These are phyloP conservation scores for Metopia argyrocephala DNA, from an alignment of 2,888 invertebrate species.

Conservation along the genomic window DNA sequence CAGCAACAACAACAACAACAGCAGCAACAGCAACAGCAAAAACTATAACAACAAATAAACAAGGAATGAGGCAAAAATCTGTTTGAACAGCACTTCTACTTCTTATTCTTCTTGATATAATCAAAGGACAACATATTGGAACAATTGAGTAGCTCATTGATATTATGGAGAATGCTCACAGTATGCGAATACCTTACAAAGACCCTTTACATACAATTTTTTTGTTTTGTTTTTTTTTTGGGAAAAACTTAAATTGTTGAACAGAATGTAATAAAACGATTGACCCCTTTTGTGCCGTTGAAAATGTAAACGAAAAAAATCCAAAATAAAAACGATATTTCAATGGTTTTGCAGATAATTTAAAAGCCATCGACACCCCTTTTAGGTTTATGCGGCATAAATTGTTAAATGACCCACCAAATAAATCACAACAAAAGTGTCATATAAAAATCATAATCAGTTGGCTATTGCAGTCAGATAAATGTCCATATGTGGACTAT, in stretches of 20 bases:
- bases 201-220: neutral
- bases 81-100: conserved; percentile 45
- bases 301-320: conserved; percentile 1
- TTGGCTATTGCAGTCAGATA: conserved; percentile 67
- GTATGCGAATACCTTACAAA: neutral
- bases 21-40: conserved; percentile 11
- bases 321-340: conserved; percentile 65
- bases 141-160: conserved; percentile 43
- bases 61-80: conserved; percentile 20
- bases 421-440: conserved; percentile 78
- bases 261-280: neutral
- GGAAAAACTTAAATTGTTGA: neutral
- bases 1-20: conserved; percentile 34
- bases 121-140: conserved; percentile 46
- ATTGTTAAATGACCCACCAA: conserved; percentile 75
- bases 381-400: conserved; percentile 70
- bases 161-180: neutral
- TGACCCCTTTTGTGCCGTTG: conserved; percentile 40
- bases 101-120: conserved; percentile 1
- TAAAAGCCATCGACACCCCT: conserved; percentile 75
- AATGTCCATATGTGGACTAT: conserved; percentile 48
- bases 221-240: too few species aligned
- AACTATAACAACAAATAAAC: conserved; percentile 7
- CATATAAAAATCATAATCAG: conserved; percentile 79
- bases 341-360: conserved; percentile 67